Conservation (phyloP, 2,888 invertebrate species). For the Campoplex capitator region DNA sequence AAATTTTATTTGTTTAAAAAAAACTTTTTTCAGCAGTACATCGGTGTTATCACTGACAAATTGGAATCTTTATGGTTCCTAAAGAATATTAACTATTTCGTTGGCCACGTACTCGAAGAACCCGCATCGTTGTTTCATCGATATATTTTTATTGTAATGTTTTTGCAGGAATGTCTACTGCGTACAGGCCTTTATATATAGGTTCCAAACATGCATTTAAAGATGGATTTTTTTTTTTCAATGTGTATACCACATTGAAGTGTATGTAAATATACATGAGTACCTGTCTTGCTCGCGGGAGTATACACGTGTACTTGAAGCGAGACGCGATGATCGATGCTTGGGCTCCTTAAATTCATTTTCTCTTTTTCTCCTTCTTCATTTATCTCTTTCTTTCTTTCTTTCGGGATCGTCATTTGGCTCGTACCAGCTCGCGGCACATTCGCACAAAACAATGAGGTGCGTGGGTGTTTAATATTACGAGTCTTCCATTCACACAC, state of each 20-base stretch:
- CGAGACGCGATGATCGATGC: slow-evolving; percentile 53
- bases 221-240: slow-evolving; percentile 20
- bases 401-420: slow-evolving; percentile 27
- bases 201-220: background rate
- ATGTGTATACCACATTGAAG: background rate
- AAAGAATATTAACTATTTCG: too few relatives aligned
- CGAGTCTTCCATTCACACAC: slow-evolving; percentile 1
- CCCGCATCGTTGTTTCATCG: too few relatives aligned
- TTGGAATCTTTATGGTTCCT: too few relatives aligned
- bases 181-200: background rate
- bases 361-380: slow-evolving; percentile 9
- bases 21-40: too few relatives aligned
- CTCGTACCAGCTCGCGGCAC: slow-evolving; percentile 35
- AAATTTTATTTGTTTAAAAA: too few relatives aligned
- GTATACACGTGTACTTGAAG: slow-evolving; percentile 44
- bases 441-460: slow-evolving; percentile 57
- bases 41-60: too few relatives aligned
- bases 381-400: background rate
- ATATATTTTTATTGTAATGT: too few relatives aligned
- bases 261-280: slow-evolving; percentile 46
- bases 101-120: too few relatives aligned
- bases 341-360: slow-evolving; percentile 44
- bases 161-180: too few relatives aligned
- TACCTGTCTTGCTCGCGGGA: slow-evolving; percentile 51
- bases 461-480: slow-evolving; percentile 53